Percentiles rank a stretch among this genome's conserved stretches.
Evolutionary conservation across 2,113 vertebrate genomes (phyloP).

Genomic region (Datnioides undecimradiatus): DNA sequence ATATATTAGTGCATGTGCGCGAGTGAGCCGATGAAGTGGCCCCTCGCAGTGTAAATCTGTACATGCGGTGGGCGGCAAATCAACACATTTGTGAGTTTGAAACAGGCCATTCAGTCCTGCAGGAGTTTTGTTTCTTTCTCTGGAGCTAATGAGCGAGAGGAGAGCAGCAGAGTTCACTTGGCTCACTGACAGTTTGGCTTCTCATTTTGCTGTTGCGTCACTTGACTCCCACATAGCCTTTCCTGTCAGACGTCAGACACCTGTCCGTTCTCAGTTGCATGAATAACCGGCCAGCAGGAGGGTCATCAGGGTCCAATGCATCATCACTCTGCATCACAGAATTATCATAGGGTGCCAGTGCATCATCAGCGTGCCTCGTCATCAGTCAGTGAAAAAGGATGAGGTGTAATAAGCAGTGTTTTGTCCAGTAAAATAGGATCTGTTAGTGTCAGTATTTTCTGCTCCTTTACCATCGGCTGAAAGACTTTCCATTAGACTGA

Average conservation of each 20-base stretch:
- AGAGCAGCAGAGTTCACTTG: slow-evolving; percentile 10
- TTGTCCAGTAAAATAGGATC: not conserved
- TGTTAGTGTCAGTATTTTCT: not conserved
- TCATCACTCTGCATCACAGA: slow-evolving; percentile 43
- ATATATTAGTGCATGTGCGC: not conserved
- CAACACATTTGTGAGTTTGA: slow-evolving; percentile 2
- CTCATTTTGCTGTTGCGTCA: slow-evolving; percentile 42
- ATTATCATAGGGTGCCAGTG: not conserved
- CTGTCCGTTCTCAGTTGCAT: slow-evolving; percentile 23
- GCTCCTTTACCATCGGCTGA: not conserved
- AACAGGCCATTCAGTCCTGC: not conserved
- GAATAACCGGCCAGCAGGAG: slow-evolving; percentile 32
- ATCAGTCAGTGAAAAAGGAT: slow-evolving; percentile 12
- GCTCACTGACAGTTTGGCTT: slow-evolving; percentile 1
- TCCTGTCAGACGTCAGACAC: slow-evolving; percentile 54
- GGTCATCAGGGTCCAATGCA: slow-evolving; percentile 29
- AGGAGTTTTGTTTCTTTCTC: not conserved
- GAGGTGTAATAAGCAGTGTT: not conserved
- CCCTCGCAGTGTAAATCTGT: slow-evolving; percentile 17
- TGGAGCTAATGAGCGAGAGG: slow-evolving; percentile 14
- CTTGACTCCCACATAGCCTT: slow-evolving; percentile 20
- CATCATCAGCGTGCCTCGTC: slow-evolving; percentile 17
- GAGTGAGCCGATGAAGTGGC: not conserved
- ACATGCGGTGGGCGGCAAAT: not conserved
- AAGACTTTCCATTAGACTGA: not conserved